Base-by-base conservation (phyloP, 2,888 invertebrate genomes). In the Sabatieria punctata region DNA sequence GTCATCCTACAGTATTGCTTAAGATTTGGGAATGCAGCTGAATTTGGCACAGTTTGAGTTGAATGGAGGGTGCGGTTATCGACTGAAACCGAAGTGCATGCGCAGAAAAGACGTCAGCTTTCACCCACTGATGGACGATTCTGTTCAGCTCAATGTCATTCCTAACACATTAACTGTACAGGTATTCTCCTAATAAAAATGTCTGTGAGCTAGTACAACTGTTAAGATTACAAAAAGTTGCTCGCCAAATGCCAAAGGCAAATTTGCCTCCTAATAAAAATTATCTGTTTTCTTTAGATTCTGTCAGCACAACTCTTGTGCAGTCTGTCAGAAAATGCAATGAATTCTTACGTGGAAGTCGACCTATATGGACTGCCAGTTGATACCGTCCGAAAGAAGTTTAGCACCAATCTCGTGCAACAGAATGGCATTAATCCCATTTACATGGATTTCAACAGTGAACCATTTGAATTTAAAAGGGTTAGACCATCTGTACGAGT, bases 361-460 rank as follows among this genome's bases (percentile, higher is more conserved):
- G 91, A 95, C 67, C 89, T 95, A 89, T 93, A 83, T 66, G 95
- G 93, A 0, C 71, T 95, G 51, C 91, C 93, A 0, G 89, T 91
- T 0, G 95, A 95, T 67, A 93, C 93, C 0, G 85, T 89, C 26
- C 75, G 91, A 85, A 85, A 75, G 78, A 78, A 64, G 49, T 91
- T 85, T 70, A 76, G 81, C 51, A 93, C 93, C 0, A 80, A 81
- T 66, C 80, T 82, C 46, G 81, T 85, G 18, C 78, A 79, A 1
- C 82, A 80, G 59, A 95, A 95, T 67, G 86, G 85, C 23, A 82
- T 95, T 57, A 93, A 91, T 68, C 93, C 93, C 0, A 77, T 85
- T 0, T 95, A 83, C 55, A 33, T 27, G 18, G 55, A 58, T 19
- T 6, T 19, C 60, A 85, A 84, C 46, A 88, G 91, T 21, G 19